Percentiles rank a stretch among this genome's conserved stretches.
phyloP scores from a whole-genome alignment of 2,888 invertebrate species.

The Pantelozetes paolii region DNA sequence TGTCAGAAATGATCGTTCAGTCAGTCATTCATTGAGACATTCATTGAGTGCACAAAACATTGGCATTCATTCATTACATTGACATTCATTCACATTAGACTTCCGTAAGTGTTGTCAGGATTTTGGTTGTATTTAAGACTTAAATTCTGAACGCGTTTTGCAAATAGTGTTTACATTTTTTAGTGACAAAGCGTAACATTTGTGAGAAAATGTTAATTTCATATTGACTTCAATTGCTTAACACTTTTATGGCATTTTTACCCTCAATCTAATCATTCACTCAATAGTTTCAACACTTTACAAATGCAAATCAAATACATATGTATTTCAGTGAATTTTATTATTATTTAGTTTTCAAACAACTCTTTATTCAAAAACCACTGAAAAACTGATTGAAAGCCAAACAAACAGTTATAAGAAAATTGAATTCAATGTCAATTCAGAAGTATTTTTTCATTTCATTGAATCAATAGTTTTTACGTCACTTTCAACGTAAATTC shows the following conservation, averaged over 20 bases:
- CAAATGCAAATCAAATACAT: background rate
- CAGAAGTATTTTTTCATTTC: no score
- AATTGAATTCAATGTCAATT: background rate
- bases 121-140: slow-evolving; percentile 13
- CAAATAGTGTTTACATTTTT: slow-evolving; percentile 25
- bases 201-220: slow-evolving; percentile 10
- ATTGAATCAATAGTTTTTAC: no score
- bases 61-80: slow-evolving; percentile 22
- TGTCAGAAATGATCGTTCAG: background rate
- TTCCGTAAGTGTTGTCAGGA: slow-evolving; percentile 13
- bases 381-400: background rate
- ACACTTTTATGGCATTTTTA: background rate
- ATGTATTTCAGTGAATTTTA: background rate
- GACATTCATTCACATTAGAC: slow-evolving; percentile 27
- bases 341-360: background rate
- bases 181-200: slow-evolving; percentile 21
- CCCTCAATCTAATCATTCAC: background rate
- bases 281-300: background rate
- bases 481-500: no score
- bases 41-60: slow-evolving; percentile 22
- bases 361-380: background rate
- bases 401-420: background rate
- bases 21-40: background rate
- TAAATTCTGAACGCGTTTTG: background rate
- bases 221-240: background rate